Evolutionary conservation across 2,797 vertebrate genomes (phyloP).

Genomic region (Trachurus trachurus): DNA sequence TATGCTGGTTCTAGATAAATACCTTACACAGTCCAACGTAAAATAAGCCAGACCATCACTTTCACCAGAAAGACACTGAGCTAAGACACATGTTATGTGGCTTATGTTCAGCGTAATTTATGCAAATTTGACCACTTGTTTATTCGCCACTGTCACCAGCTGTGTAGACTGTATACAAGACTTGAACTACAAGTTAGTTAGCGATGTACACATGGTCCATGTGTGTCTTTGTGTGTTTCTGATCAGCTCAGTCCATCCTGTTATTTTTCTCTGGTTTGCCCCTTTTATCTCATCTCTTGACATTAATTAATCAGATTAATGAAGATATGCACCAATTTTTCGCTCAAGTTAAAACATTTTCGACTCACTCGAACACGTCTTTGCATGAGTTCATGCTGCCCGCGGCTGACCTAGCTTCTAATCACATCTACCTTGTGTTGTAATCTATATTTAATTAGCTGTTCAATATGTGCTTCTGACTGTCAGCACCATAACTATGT

Average conservation of each 20-base stretch:
- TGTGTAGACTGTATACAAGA: not conserved
- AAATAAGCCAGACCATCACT: too few relatives aligned
- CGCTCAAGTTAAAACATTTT: not conserved
- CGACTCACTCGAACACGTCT: not conserved
- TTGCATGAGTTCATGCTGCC: not conserved
- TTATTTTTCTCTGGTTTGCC: not conserved
- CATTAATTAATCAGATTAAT: not conserved
- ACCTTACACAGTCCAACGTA: too few relatives aligned
- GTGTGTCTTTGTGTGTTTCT: not conserved
- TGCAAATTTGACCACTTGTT: not conserved
- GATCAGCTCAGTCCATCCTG: not conserved
- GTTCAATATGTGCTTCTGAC: not conserved
- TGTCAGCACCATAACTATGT: not conserved
- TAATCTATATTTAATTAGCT: not conserved
- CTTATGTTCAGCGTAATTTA: too few relatives aligned
- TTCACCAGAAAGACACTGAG: too few relatives aligned
- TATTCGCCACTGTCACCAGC: not conserved
- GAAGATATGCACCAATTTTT: not conserved
- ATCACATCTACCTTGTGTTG: not conserved
- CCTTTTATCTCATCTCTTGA: not conserved
- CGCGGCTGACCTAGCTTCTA: not conserved
- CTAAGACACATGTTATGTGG: too few relatives aligned
- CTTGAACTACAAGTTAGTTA: not conserved
- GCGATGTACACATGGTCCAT: not conserved
- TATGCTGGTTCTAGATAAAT: too few relatives aligned